These are phyloP conservation scores for Hypolimnas misippus DNA, from an alignment of 2,888 invertebrate species.

Conservation along the genomic window DNA sequence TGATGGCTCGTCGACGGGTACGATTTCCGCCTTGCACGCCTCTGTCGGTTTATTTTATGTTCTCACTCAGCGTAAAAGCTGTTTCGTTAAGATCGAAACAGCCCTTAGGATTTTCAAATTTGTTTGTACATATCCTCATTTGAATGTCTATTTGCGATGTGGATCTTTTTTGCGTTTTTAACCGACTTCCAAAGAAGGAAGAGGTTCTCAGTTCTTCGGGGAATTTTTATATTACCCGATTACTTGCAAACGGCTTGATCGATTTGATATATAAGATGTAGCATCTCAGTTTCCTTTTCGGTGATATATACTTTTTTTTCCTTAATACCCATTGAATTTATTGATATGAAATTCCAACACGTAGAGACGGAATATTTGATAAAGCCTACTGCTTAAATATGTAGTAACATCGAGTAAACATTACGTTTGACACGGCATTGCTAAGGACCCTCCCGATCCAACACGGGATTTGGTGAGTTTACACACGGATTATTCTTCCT, in stretches of 20 bases:
- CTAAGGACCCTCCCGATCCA: constrained; percentile 55
- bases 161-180: neutral
- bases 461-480: constrained; percentile 44
- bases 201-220: too few species aligned
- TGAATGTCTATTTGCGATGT: neutral
- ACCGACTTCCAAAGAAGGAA: neutral
- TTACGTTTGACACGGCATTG: constrained; percentile 67
- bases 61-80: constrained; percentile 51
- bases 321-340: neutral
- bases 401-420: constrained; percentile 68
- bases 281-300: neutral
- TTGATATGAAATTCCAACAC: constrained; percentile 51
- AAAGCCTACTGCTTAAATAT: constrained; percentile 68
- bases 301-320: neutral
- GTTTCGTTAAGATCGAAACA: constrained; percentile 35
- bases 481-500: constrained; percentile 39
- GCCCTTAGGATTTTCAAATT: constrained; percentile 13
- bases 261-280: neutral
- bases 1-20: constrained; percentile 72
- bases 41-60: constrained; percentile 61
- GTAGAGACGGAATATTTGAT: constrained; percentile 56
- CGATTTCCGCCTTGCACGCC: constrained; percentile 69
- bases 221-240: too few species aligned
- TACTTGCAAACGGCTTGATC: neutral
- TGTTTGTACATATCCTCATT: constrained; percentile 11